phyloP scores from a whole-genome alignment of 30 jellyfish, hydroid and myxozoan species.

The Aurelia aurita complex sp. Pacific region DNA sequence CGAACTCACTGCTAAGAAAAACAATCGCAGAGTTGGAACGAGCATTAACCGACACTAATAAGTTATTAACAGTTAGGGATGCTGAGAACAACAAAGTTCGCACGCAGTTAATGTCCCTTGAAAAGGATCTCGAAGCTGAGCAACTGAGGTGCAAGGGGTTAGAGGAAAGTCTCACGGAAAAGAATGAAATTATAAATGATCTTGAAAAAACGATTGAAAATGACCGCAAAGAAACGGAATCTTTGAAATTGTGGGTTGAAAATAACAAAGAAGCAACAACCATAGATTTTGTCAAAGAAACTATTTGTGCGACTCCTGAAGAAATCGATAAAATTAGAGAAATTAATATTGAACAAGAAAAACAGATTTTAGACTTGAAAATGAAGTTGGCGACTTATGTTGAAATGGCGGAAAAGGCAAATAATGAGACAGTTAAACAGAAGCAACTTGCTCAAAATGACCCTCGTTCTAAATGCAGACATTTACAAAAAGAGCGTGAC shows the following conservation, averaged over 20 bases:
- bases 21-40: slow-evolving; percentile 82
- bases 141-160: slow-evolving; percentile 12
- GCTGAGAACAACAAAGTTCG: slow-evolving; percentile 65
- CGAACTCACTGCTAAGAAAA: slow-evolving; percentile 62
- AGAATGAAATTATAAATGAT: slow-evolving; percentile 27
- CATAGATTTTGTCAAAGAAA: slow-evolving; percentile 27
- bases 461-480: slow-evolving; percentile 22
- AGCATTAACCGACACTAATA: slow-evolving; percentile 78
- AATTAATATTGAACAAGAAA: slow-evolving; percentile 41
- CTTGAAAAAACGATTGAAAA: slow-evolving; percentile 23
- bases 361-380: slow-evolving; percentile 36
- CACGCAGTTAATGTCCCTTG: slow-evolving; percentile 21
- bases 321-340: slow-evolving; percentile 42
- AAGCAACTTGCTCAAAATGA: background rate
- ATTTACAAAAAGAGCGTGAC: slow-evolving; percentile 53
- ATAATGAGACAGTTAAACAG: background rate
- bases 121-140: slow-evolving; percentile 46
- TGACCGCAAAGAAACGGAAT: slow-evolving; percentile 33
- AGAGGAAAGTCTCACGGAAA: slow-evolving; percentile 18
- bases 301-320: slow-evolving; percentile 49
- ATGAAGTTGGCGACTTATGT: background rate
- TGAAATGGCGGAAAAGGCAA: background rate
- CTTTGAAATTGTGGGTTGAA: slow-evolving; percentile 29
- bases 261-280: slow-evolving; percentile 39
- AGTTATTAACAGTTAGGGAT: slow-evolving; percentile 73